Conservation (phyloP, 30 jellyfish, hydroid and myxozoan species). For the Calvadosia cruxmelitensis region DNA sequence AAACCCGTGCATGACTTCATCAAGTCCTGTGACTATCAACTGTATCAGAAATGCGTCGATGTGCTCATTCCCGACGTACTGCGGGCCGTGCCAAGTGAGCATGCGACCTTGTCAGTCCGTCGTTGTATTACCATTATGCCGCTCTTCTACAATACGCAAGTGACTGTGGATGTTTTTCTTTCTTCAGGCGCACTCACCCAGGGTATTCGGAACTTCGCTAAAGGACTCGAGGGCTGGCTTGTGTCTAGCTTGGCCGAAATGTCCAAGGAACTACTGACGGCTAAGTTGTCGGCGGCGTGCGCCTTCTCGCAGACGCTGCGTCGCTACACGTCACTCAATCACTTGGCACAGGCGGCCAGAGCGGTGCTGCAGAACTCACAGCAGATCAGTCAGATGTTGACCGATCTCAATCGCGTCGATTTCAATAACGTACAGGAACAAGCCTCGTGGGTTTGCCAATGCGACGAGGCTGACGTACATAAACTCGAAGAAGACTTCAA, state of each 20-base stretch:
- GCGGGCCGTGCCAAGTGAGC: conserved; percentile 93
- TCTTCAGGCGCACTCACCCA: conserved; percentile 79
- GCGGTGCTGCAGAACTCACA: conserved; percentile 94
- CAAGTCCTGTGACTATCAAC: conserved; percentile 73
- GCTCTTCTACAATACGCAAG: neutral
- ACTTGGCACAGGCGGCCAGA: conserved; percentile 97
- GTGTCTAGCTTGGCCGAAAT: conserved; percentile 86
- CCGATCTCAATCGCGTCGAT: conserved; percentile 82
- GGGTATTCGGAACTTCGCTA: conserved; percentile 86
- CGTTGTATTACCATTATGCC: too few species aligned
- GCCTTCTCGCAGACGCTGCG: conserved; percentile 97
- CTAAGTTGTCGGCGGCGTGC: conserved; percentile 88
- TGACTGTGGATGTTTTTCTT: neutral
- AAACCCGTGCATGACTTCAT: conserved; percentile 77
- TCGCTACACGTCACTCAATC: conserved; percentile 90
- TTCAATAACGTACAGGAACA: conserved; percentile 96
- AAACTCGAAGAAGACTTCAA: conserved; percentile 87
- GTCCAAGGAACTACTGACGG: conserved; percentile 79
- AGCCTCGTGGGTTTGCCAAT: conserved; percentile 98
- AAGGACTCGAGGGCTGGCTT: conserved; percentile 84
- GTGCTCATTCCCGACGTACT: conserved; percentile 88
- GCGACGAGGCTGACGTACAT: conserved; percentile 70
- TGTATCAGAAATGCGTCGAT: conserved; percentile 79
- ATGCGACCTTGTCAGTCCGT: too few species aligned
- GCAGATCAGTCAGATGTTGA: conserved; percentile 95